These are phyloP conservation scores for Nansenia antarctica DNA, from an alignment of 2,113 vertebrate genomes.

Conservation along the genomic window DNA sequence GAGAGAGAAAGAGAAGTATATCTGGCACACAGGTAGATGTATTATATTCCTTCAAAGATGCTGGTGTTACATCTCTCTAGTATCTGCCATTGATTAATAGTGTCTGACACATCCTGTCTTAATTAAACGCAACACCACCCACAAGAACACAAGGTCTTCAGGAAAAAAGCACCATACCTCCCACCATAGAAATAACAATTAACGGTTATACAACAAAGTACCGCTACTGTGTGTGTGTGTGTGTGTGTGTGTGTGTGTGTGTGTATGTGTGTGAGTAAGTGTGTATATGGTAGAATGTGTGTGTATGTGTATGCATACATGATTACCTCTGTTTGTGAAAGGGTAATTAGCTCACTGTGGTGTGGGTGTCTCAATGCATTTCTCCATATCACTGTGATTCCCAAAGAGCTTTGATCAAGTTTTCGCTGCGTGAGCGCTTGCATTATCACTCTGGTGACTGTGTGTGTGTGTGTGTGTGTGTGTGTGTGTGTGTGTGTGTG, in stretches of 20 bases:
- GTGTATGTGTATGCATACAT: slow-evolving; percentile 1
- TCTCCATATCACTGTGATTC: slow-evolving; percentile 23
- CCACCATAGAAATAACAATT: background rate
- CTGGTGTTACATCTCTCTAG: no score
- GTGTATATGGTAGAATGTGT: slow-evolving; percentile 12
- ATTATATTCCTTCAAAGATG: no score
- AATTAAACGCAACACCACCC: slow-evolving; percentile 1
- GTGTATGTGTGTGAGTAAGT: slow-evolving; percentile 10
- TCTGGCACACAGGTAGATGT: no score
- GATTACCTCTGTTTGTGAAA: background rate
- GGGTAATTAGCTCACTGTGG: slow-evolving; percentile 25
- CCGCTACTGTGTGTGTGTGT: slow-evolving; percentile 7
- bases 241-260: slow-evolving; percentile 9
- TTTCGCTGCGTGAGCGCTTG: background rate
- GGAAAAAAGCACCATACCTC: background rate
- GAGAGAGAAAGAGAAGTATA: no score
- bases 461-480: no score
- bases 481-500: no score
- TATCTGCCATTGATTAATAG: no score
- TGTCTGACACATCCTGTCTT: background rate
- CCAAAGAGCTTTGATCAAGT: slow-evolving; percentile 21
- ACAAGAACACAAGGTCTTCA: background rate
- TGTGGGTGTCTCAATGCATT: slow-evolving; percentile 37
- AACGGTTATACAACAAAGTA: background rate
- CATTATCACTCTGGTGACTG: slow-evolving; percentile 17